Conservation (phyloP, 2,113 vertebrate genomes). For the Hemibagrus wyckioides region DNA sequence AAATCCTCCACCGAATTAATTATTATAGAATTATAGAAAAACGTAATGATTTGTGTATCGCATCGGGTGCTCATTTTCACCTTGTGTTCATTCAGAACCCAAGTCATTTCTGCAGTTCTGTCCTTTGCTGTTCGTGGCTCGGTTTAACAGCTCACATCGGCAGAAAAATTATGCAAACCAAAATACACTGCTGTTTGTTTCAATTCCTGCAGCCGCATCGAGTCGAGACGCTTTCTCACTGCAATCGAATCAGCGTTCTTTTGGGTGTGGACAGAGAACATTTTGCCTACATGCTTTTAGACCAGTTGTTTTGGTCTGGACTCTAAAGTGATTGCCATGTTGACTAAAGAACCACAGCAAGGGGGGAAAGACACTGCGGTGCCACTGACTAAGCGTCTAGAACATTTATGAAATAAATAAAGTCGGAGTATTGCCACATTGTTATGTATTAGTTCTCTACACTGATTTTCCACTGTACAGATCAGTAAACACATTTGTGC, state of each 20-base stretch:
- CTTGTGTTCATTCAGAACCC: not conserved
- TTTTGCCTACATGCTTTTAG: not conserved
- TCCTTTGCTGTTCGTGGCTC: not conserved
- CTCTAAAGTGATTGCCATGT: not conserved
- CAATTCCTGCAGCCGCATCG: not conserved
- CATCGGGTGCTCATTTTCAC: not conserved
- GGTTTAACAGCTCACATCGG: not conserved
- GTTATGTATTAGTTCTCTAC: not conserved
- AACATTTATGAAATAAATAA: not conserved
- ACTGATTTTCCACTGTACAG: not conserved
- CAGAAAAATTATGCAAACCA: not conserved
- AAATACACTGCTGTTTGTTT: not conserved
- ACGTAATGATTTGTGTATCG: not conserved
- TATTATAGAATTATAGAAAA: not conserved
- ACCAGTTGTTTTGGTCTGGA: not conserved
- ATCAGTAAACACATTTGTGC: not conserved
- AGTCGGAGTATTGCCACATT: not conserved
- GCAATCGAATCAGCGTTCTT: not conserved
- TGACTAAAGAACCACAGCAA: not conserved
- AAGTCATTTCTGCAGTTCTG: not conserved
- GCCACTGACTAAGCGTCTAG: not conserved
- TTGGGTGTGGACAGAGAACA: not conserved
- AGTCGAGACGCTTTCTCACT: not conserved
- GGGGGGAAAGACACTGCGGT: not conserved
- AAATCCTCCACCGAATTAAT: not conserved